Conservation (phyloP, 2,888 invertebrate genomes). For the Stratiomys singularior region DNA sequence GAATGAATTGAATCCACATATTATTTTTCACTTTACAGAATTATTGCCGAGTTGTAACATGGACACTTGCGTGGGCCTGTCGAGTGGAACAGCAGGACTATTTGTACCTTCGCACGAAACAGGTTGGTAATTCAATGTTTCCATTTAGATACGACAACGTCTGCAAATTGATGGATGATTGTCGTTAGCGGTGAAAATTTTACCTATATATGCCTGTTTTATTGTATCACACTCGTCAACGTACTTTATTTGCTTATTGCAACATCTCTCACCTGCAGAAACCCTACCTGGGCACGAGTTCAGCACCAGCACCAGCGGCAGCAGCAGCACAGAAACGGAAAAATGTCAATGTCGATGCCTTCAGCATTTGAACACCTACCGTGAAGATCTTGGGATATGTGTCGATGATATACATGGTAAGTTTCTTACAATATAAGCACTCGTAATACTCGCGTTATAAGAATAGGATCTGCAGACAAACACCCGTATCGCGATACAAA, state of each 20-base stretch:
- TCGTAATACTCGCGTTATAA: no score
- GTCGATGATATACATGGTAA: conserved; percentile 87
- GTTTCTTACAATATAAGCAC: conserved; percentile 53
- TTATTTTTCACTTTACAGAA: conserved; percentile 29
- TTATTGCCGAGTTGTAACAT: conserved; percentile 60
- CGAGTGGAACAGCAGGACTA: conserved; percentile 64
- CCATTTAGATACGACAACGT: conserved; percentile 1
- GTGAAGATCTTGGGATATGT: conserved; percentile 86
- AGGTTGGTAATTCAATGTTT: conserved; percentile 58
- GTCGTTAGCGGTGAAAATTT: conserved; percentile 30
- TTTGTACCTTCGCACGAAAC: conserved; percentile 57
- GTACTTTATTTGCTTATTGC: no score
- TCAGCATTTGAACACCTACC: conserved; percentile 78
- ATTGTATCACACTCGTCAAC: not conserved
- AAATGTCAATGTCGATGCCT: conserved; percentile 82
- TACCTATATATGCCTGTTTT: conserved; percentile 20
- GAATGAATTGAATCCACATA: conserved; percentile 8
- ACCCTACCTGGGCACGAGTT: conserved; percentile 24
- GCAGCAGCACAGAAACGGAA: conserved; percentile 47
- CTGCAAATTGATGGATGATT: conserved; percentile 18
- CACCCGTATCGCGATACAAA: not conserved
- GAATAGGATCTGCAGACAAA: not conserved
- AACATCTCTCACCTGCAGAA: conserved; percentile 19
- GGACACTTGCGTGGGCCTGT: conserved; percentile 65
- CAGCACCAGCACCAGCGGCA: conserved; percentile 7